Conservation (phyloP, 2,113 vertebrate species). For the Petromus typicus region DNA sequence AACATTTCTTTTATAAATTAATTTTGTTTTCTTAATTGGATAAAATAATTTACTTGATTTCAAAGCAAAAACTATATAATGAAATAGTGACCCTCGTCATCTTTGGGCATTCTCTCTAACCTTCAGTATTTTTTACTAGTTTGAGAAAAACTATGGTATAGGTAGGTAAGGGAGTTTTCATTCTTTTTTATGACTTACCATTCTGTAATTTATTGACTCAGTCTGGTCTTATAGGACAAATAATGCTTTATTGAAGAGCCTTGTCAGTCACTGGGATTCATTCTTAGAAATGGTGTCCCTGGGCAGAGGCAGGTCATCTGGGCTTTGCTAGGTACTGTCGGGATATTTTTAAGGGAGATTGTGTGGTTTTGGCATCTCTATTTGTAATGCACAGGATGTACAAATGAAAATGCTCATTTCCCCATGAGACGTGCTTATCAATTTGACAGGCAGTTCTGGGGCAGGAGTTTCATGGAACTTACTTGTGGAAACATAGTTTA, state of each 20-base stretch:
- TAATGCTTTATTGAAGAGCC: not conserved
- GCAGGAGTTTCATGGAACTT: not conserved
- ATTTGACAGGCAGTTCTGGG: not conserved
- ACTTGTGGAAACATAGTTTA: constrained; percentile 4
- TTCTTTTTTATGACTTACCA: not conserved
- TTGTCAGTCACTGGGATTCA: not conserved
- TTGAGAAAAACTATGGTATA: not conserved
- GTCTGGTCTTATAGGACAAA: not conserved
- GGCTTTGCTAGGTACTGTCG: not conserved
- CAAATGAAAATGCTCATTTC: not conserved
- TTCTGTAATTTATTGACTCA: not conserved
- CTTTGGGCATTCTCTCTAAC: not conserved
- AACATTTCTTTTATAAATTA: not conserved
- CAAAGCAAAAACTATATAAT: not conserved
- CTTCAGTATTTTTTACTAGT: not conserved
- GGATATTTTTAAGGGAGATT: not conserved
- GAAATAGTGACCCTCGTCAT: not conserved
- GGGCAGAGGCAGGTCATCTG: not conserved
- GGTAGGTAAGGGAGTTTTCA: not conserved
- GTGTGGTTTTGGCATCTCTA: not conserved
- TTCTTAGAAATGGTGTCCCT: not conserved
- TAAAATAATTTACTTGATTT: not conserved
- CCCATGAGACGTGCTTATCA: not conserved
- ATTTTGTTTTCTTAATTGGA: constrained; percentile 15
- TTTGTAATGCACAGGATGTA: not conserved